Conservation (phyloP, 2,113 vertebrate species). For the Pristiophorus japonicus region DNA sequence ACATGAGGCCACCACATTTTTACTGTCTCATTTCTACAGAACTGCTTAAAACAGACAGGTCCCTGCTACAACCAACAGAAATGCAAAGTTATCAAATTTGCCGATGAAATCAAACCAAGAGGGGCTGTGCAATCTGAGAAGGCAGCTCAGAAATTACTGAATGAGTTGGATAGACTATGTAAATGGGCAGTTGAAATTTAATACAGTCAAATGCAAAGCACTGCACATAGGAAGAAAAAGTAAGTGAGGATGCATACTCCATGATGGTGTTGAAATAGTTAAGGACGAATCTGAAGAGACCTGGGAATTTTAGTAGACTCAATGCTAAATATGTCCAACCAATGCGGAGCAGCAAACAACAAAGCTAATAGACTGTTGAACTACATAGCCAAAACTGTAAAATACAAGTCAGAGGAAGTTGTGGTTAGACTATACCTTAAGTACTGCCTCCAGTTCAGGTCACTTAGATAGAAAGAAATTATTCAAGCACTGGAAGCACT, state of each 20-base stretch:
- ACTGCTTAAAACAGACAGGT: background rate
- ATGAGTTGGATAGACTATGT: background rate
- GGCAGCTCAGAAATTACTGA: background rate
- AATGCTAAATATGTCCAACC: background rate
- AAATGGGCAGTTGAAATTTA: background rate
- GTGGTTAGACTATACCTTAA: background rate
- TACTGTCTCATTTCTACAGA: background rate
- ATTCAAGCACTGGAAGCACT: background rate
- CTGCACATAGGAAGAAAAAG: background rate
- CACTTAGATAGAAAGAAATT: background rate
- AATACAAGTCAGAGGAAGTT: background rate
- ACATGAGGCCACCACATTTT: background rate
- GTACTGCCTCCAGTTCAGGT: background rate
- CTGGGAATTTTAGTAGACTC: background rate
- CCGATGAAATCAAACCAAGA: background rate
- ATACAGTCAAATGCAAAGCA: background rate
- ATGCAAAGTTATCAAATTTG: background rate
- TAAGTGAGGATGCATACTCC: background rate
- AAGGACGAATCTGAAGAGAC: background rate
- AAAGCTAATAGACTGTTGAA: background rate
- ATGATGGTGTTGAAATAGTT: background rate
- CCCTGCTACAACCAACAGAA: background rate
- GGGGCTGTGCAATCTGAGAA: background rate
- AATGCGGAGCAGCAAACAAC: background rate
- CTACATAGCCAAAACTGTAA: background rate